Percentiles rank a stretch among this genome's conserved stretches.
Evolutionary conservation across 2,113 vertebrate species (phyloP).

Genomic region (Grammomys surdaster): DNA sequence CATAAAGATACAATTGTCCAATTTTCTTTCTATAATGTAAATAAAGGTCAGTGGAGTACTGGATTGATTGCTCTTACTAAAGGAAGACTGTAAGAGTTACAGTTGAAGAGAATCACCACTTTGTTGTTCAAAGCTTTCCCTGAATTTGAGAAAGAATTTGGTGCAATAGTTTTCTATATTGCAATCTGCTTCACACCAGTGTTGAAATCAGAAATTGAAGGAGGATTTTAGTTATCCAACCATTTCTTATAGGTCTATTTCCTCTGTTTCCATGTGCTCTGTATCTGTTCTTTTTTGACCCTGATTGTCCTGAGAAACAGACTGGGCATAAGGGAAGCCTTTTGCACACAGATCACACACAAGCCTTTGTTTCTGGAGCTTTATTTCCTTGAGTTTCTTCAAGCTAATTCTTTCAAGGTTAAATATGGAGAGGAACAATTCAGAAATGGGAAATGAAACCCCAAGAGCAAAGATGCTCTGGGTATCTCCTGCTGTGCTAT

Average conservation of each 20-base stretch:
- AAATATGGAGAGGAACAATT: not conserved
- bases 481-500: not conserved
- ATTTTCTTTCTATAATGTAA: not conserved
- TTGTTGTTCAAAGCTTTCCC: not conserved
- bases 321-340: not conserved
- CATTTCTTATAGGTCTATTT: not conserved
- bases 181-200: not conserved
- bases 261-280: not conserved
- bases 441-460: not conserved
- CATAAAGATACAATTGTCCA: not conserved
- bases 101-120: not conserved
- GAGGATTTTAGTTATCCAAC: not conserved
- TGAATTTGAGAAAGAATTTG: not conserved
- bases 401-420: not conserved
- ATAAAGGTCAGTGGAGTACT: not conserved
- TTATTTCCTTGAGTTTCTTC: not conserved
- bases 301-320: not conserved
- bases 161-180: not conserved
- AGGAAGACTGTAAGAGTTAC: not conserved
- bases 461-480: not conserved
- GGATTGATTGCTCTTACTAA: not conserved
- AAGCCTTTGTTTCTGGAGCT: not conserved
- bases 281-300: not conserved
- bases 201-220: not conserved
- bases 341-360: not conserved